Percentiles rank a stretch among this genome's conserved stretches.
Evolutionary conservation across 2,797 vertebrate species (phyloP).

Genomic region (Mionectes olivaceus): DNA sequence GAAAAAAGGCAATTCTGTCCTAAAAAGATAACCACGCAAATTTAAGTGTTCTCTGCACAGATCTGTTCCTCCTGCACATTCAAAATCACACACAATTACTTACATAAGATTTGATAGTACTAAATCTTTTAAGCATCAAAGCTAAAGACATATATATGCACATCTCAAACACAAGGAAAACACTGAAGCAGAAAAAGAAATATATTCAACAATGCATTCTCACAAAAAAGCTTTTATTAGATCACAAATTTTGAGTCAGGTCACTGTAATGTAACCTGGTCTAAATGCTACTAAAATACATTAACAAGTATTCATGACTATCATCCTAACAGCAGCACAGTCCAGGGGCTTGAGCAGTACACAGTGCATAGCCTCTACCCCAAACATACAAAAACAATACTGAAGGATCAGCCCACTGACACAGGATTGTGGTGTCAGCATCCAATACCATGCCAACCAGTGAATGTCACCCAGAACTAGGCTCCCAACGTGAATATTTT

Average conservation of each 20-base stretch:
- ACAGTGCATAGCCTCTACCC: not conserved
- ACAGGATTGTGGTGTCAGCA: not conserved
- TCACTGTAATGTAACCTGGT: not conserved
- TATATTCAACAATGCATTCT: not conserved
- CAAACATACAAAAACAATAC: not conserved
- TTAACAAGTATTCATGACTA: not conserved
- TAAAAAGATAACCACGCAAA: not conserved
- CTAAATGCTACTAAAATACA: not conserved
- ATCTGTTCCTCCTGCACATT: not conserved
- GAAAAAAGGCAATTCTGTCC: not conserved
- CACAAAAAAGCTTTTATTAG: not conserved
- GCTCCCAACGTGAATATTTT: not conserved
- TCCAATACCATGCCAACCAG: not conserved
- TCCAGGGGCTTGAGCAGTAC: not conserved
- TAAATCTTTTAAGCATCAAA: not conserved
- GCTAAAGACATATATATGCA: not conserved
- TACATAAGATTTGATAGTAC: not conserved
- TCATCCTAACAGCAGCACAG: not conserved
- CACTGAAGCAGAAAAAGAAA: not conserved
- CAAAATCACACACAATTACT: not conserved
- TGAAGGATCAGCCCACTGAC: not conserved
- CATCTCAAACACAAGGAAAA: not conserved
- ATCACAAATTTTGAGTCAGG: not conserved
- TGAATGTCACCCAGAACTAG: not conserved
- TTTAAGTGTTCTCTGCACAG: not conserved